Base-by-base conservation (phyloP, 2,888 invertebrate species). In the Archips xylosteana region DNA sequence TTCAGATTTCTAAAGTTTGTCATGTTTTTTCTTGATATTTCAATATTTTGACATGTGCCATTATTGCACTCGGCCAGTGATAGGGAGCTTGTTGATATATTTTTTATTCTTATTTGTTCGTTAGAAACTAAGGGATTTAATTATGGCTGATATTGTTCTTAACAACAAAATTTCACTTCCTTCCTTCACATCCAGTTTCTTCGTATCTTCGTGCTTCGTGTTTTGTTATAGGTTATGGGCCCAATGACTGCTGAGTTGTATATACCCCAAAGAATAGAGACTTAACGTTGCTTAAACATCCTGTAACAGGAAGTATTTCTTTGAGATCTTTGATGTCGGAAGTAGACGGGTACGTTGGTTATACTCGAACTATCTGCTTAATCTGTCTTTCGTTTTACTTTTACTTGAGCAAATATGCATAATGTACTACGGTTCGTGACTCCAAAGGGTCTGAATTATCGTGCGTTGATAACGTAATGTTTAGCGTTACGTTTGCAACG, bases 301-400 rank as follows among this genome's bases (percentile, higher is more conserved):
- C 51, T 54, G 12, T 10, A 45, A 13, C 10, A 45, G 3, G 51
- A 54, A 15, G n/a, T 39, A n/a, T 49, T 49, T 49, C 13, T n/a
- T 13, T 1, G 49, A 49, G 51, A 15, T 23, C 51, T 23, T 9
- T 9, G 51, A 54, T 2, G 51, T 54, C 51, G 51, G 51, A 54
- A 54, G 23, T 54, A 54, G n/a, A n/a, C n/a, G 51, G 8, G 9
- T 23, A 2, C 23, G 51, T 54, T 23, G 51, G 15, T 54, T 54
- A 23, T 23, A 54, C 15, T 54, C 51, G 51, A 54, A 54, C 51
- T 54, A 54, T 54, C 51, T 15, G 51, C 51, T 15, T 54, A 15
- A 70, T 51, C 34, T 63, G 12, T 15, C 63, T 63, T 70, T 70
- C 62, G 45, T 70, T 70, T 70, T 54, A 69, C 69, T 69, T 69